phyloP scores from a whole-genome alignment of 2,113 vertebrate genomes.

The Lepus europaeus region DNA sequence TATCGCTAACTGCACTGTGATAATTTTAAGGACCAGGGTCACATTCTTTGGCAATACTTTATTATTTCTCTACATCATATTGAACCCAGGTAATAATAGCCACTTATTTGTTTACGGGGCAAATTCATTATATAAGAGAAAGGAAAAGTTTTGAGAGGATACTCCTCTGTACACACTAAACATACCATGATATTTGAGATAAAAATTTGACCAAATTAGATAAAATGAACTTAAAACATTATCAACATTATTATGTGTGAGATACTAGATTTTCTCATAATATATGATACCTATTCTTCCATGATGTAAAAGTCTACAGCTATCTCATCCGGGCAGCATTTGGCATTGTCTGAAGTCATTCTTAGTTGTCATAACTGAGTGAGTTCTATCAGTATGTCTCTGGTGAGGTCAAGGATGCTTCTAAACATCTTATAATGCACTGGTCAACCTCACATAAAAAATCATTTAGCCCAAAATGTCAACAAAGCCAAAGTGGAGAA shows the following conservation, averaged over 20 bases:
- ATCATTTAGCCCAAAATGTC: neutral
- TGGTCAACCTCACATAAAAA: neutral
- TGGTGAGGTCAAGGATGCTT: neutral
- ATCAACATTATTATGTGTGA: neutral
- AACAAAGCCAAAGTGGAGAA: neutral
- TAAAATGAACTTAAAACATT: neutral
- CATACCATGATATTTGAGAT: neutral
- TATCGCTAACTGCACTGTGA: neutral
- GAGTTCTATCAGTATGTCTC: too few species aligned
- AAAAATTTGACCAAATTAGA: neutral
- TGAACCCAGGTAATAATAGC: neutral
- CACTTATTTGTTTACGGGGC: neutral
- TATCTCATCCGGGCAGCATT: neutral
- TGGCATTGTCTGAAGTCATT: neutral
- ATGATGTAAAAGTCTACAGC: neutral
- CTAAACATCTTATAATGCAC: neutral
- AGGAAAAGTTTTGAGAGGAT: neutral
- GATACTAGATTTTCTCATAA: neutral
- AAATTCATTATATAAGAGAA: neutral
- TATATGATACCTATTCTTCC: neutral
- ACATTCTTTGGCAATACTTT: neutral
- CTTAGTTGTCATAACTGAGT: neutral
- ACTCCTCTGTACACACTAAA: neutral
- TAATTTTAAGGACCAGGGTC: neutral
- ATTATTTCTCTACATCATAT: neutral